These are phyloP conservation scores for Papilio elwesi DNA, from an alignment of 2,888 invertebrate genomes.

Conservation along the genomic window DNA sequence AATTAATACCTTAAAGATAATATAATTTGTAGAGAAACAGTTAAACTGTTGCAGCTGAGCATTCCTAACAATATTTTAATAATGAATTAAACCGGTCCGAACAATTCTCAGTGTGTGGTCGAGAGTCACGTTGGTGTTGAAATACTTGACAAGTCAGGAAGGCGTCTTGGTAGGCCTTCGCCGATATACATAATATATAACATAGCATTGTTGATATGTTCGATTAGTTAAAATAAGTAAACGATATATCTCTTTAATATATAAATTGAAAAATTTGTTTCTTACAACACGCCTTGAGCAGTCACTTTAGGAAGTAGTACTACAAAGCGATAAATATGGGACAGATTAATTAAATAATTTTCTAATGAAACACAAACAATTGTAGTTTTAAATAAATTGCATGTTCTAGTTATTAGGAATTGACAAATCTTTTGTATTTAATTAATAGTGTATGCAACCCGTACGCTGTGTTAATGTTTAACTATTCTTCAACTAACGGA, in stretches of 20 bases:
- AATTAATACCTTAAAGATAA: background rate
- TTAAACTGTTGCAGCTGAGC: constrained; percentile 13
- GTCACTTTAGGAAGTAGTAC: too few relatives aligned
- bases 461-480: too few relatives aligned
- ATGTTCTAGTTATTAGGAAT: too few relatives aligned
- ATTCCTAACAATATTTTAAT: constrained; percentile 31
- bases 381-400: too few relatives aligned
- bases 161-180: background rate
- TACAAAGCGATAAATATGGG: too few relatives aligned
- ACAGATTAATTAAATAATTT: too few relatives aligned
- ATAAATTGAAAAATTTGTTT: too few relatives aligned
- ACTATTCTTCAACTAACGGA: background rate
- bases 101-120: constrained; percentile 37
- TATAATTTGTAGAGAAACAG: constrained; percentile 12
- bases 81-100: constrained; percentile 27
- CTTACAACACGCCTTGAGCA: too few relatives aligned
- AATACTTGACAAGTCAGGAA: constrained; percentile 23
- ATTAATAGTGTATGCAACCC: too few relatives aligned
- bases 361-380: too few relatives aligned
- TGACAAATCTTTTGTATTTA: too few relatives aligned
- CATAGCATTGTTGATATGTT: background rate
- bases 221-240: background rate
- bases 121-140: constrained; percentile 8
- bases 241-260: too few relatives aligned
- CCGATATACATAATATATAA: constrained; percentile 12